phyloP scores from a whole-genome alignment of 2,113 vertebrate genomes.

The Sebastes fasciatus region DNA sequence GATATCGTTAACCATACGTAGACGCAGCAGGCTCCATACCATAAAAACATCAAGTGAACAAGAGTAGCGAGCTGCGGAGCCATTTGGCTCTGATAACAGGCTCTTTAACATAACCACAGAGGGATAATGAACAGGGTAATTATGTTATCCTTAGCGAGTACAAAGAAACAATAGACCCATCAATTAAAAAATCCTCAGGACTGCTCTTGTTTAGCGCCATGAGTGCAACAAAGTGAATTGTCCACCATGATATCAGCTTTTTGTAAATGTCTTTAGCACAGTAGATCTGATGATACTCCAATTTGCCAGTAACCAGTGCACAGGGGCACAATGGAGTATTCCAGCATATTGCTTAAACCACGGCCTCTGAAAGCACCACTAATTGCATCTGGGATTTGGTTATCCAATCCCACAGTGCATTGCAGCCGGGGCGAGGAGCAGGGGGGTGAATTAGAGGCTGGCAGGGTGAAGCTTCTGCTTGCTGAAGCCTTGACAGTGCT shows the following conservation, averaged over 20 bases:
- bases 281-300: conserved; percentile 74
- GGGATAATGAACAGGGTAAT: conserved; percentile 72
- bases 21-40: conserved; percentile 19
- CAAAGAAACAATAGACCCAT: conserved; percentile 73
- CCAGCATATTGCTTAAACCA: conserved; percentile 78
- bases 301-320: conserved; percentile 66
- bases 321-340: conserved; percentile 70
- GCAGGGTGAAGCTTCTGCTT: conserved; percentile 81
- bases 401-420: conserved; percentile 82
- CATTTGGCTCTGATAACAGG: conserved; percentile 63
- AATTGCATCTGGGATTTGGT: conserved; percentile 85
- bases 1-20: conserved; percentile 44
- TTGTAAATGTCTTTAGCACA: conserved; percentile 67
- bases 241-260: conserved; percentile 67
- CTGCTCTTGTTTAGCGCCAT: conserved; percentile 63
- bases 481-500: conserved; percentile 86
- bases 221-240: conserved; percentile 68
- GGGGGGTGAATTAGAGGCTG: conserved; percentile 81
- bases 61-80: conserved; percentile 18
- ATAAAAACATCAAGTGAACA: conserved; percentile 43
- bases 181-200: conserved; percentile 69
- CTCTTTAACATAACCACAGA: conserved; percentile 69
- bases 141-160: conserved; percentile 67
- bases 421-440: conserved; percentile 72
- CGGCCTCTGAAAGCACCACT: conserved; percentile 81